Evolutionary conservation across 2,797 vertebrate species (phyloP).

Genomic region (Okamejei kenojei): DNA sequence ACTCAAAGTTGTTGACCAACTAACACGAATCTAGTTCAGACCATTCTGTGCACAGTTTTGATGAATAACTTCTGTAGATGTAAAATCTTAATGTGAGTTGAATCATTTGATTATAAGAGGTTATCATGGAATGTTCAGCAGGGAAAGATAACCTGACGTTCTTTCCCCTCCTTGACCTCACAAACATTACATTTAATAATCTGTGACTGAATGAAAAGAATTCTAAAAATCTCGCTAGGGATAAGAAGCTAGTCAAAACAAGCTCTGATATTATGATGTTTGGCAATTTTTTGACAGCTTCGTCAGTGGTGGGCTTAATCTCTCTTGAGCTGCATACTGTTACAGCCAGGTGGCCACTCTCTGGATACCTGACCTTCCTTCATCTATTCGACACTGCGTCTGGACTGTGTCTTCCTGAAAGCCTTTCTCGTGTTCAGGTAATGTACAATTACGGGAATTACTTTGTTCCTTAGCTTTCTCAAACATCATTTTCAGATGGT

Average conservation of each 20-base stretch:
- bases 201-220: constrained; percentile 12
- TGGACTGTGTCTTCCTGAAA: constrained; percentile 22
- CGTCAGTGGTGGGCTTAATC: constrained; percentile 35
- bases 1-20: neutral
- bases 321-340: constrained; percentile 26
- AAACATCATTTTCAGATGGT: neutral
- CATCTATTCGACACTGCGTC: constrained; percentile 29
- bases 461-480: neutral
- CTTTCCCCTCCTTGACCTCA: constrained; percentile 1
- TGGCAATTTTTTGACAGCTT: constrained; percentile 34
- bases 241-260: constrained; percentile 36
- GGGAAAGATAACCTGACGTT: neutral
- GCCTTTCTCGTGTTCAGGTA: constrained; percentile 22
- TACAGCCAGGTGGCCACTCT: constrained; percentile 30
- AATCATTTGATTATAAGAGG: neutral
- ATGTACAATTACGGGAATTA: constrained; percentile 35
- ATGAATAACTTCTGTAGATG: neutral
- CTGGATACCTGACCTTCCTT: constrained; percentile 13
- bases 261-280: constrained; percentile 4
- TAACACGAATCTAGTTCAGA: neutral
- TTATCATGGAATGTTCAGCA: constrained; percentile 10
- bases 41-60: neutral
- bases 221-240: constrained; percentile 32
- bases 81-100: neutral
- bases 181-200: neutral